A percentile compares a stretch with the other conserved stretches of the same genome.
Evolutionary conservation across 2,113 vertebrate species (phyloP).

Genomic region (Takifugu bimaculatus): DNA sequence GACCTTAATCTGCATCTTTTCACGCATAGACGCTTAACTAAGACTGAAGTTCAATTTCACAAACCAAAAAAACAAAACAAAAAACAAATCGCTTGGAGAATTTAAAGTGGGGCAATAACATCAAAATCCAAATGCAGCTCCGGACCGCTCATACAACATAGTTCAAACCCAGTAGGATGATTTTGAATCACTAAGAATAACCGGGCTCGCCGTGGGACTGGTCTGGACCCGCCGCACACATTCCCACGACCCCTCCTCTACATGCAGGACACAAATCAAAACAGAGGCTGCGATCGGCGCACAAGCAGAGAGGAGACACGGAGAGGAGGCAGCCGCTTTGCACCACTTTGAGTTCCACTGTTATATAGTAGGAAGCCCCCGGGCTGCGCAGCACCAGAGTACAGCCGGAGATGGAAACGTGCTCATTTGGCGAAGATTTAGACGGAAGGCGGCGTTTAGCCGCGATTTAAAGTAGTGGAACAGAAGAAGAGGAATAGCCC

Average conservation of each 20-base stretch:
- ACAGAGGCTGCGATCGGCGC: constrained; percentile 45
- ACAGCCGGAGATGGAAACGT: not conserved
- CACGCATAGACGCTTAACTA: too few relatives aligned
- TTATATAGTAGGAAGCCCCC: constrained; percentile 31
- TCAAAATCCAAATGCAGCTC: too few relatives aligned
- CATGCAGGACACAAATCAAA: constrained; percentile 13
- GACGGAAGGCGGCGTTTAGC: constrained; percentile 42
- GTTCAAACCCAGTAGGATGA: not conserved
- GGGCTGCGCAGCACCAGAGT: constrained; percentile 17
- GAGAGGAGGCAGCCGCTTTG: constrained; percentile 51
- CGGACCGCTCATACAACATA: not conserved
- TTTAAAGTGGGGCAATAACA: too few relatives aligned
- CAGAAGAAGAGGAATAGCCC: not conserved
- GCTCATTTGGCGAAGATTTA: constrained; percentile 13
- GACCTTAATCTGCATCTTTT: too few relatives aligned
- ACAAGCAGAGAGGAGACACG: constrained; percentile 21
- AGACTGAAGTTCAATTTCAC: too few relatives aligned
- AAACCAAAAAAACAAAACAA: too few relatives aligned
- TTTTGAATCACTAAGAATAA: constrained; percentile 61
- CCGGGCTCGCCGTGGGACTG: constrained; percentile 66
- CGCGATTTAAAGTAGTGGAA: constrained; percentile 35
- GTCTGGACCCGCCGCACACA: constrained; percentile 47
- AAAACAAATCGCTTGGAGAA: too few relatives aligned
- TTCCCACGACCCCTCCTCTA: constrained; percentile 76
- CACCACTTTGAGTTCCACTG: constrained; percentile 53